Conservation (phyloP, 2,888 invertebrate species). For the Sinodicranocentrus sp. region DNA sequence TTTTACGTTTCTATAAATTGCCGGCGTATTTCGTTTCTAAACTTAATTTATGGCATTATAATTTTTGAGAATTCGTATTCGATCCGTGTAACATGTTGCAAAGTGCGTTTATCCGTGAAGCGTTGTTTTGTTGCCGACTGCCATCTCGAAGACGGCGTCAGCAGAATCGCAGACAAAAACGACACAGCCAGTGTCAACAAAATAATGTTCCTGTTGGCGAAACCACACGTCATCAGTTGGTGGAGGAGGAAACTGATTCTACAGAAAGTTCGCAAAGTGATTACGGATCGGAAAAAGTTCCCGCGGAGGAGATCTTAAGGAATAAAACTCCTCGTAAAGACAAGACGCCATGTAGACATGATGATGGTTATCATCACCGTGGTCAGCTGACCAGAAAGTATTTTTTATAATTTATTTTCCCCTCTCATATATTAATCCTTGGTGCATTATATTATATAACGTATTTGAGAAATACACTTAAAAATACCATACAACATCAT, state of each 20-base stretch:
- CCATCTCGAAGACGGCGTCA: conserved; percentile 47
- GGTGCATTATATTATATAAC: too few species aligned
- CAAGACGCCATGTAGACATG: conserved; percentile 7
- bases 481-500: too few species aligned
- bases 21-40: too few species aligned
- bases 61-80: not conserved
- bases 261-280: conserved; percentile 58
- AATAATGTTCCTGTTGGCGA: not conserved
- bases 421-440: too few species aligned
- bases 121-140: conserved; percentile 73
- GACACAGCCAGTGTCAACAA: conserved; percentile 10
- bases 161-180: conserved; percentile 4
- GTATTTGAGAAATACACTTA: too few species aligned
- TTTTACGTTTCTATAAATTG: too few species aligned
- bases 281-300: conserved; percentile 53
- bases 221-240: conserved; percentile 6
- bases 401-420: too few species aligned
- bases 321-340: conserved; percentile 1
- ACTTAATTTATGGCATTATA: not conserved
- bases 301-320: conserved; percentile 27
- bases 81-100: conserved; percentile 46
- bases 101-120: conserved; percentile 72
- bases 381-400: conserved; percentile 68
- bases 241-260: conserved; percentile 17
- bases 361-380: conserved; percentile 15